Evolutionary conservation across 2,797 vertebrate genomes (phyloP).

Genomic region (Buphagus erythrorhynchus): DNA sequence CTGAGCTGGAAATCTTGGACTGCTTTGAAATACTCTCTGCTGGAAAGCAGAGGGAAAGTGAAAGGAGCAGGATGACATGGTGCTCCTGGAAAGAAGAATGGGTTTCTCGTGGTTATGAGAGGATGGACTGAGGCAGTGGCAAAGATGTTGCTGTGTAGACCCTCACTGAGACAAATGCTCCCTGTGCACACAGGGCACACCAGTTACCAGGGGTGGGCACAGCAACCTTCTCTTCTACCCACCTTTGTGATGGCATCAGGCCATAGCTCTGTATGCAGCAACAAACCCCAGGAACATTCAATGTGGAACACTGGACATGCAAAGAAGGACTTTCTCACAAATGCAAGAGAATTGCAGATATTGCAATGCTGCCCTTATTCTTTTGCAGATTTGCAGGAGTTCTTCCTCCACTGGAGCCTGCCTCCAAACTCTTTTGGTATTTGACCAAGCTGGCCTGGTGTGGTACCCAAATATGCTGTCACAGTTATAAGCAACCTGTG

Average conservation of each 20-base stretch:
- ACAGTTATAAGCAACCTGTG: background rate
- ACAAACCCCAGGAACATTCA: background rate
- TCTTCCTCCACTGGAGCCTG: background rate
- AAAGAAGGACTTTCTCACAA: background rate
- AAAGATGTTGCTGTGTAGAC: background rate
- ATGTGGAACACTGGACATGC: fast-evolving
- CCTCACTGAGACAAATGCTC: background rate
- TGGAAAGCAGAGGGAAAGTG: background rate
- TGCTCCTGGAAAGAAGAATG: background rate
- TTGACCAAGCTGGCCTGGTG: background rate
- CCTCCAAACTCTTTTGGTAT: background rate
- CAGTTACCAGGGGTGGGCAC: background rate
- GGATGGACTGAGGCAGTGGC: background rate
- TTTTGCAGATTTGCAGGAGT: background rate
- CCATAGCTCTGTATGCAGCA: background rate
- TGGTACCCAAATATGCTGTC: background rate
- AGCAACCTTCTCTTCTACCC: background rate
- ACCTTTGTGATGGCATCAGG: background rate
- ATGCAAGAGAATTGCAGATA: background rate
- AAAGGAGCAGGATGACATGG: background rate
- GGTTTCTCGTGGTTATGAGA: background rate
- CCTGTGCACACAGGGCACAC: fast-evolving
- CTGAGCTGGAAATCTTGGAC: background rate
- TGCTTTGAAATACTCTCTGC: background rate
- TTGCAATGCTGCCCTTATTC: background rate